A percentile compares a stretch with the other conserved stretches of the same genome.
phyloP scores from a whole-genome alignment of 2,113 vertebrate species.

The Urocolius indicus region DNA sequence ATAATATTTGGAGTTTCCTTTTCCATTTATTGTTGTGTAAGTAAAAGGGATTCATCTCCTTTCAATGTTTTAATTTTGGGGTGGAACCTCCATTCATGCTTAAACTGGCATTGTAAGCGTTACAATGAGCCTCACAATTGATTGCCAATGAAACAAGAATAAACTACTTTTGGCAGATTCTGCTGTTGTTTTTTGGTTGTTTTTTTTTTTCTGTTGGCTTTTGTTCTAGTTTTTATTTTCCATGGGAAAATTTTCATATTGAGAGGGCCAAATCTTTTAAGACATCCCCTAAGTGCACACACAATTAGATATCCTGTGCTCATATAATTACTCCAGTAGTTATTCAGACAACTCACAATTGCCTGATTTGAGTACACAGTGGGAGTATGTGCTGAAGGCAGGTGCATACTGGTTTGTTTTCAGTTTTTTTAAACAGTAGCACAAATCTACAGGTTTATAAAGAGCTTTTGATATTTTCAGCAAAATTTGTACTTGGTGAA shows the following conservation, averaged over 20 bases:
- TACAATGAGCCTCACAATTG: slow-evolving; percentile 31
- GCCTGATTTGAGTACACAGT: slow-evolving; percentile 22
- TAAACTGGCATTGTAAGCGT: slow-evolving; percentile 31
- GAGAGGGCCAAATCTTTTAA: slow-evolving; percentile 59
- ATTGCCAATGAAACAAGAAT: slow-evolving; percentile 50
- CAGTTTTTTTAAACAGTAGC: background rate
- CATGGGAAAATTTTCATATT: slow-evolving; percentile 34
- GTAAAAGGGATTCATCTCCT: background rate
- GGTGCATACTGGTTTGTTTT: background rate
- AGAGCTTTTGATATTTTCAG: background rate
- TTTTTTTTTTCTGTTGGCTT: background rate
- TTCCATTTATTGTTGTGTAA: background rate
- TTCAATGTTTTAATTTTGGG: slow-evolving; percentile 17
- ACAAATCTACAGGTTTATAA: background rate
- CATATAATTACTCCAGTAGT: slow-evolving; percentile 34
- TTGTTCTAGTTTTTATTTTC: slow-evolving; percentile 40
- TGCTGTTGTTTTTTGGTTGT: background rate
- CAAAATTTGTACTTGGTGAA: background rate
- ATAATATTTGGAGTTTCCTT: background rate
- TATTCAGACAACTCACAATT: slow-evolving; percentile 36
- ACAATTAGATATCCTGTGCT: slow-evolving; percentile 32
- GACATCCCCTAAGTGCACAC: slow-evolving; percentile 7
- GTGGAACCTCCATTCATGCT: slow-evolving; percentile 17
- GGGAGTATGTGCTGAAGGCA: slow-evolving; percentile 8
- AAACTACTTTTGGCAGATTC: slow-evolving; percentile 52